These are phyloP conservation scores for Odontesthes bonariensis DNA, from an alignment of 2,113 vertebrate species.

Conservation along the genomic window DNA sequence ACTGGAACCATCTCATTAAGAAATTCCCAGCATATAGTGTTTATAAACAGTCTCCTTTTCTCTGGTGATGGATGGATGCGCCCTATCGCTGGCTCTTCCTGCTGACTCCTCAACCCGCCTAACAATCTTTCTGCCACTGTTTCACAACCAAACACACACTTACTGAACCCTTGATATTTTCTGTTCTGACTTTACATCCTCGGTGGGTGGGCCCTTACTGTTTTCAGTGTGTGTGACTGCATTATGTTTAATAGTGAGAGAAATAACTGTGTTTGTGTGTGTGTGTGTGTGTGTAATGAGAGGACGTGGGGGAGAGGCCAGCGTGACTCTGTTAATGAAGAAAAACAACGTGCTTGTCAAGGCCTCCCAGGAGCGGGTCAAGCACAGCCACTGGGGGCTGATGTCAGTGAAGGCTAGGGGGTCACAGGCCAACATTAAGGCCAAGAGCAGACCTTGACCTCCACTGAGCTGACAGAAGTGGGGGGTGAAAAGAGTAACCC, in stretches of 20 bases:
- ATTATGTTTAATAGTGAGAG: constrained; percentile 42
- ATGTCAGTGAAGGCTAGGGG: constrained; percentile 34
- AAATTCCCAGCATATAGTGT: constrained; percentile 81
- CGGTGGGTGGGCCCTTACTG: constrained; percentile 79
- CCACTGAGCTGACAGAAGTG: constrained; percentile 1
- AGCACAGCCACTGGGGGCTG: constrained; percentile 19
- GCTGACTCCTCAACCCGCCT: constrained; percentile 59
- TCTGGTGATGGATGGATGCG: constrained; percentile 78
- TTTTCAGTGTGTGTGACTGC: constrained; percentile 41
- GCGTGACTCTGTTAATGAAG: constrained; percentile 77
- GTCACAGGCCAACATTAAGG: constrained; percentile 54
- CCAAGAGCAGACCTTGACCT: constrained; percentile 50
- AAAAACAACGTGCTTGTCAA: constrained; percentile 71
- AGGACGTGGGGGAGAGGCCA: constrained; percentile 57
- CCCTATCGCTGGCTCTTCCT: constrained; percentile 78
- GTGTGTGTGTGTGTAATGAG: constrained; percentile 24
- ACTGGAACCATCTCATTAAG: constrained; percentile 79
- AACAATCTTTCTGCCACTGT: constrained; percentile 71
- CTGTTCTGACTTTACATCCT: constrained; percentile 59
- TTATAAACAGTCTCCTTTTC: constrained; percentile 83
- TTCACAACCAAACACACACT: constrained; percentile 72
- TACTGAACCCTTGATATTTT: constrained; percentile 34
- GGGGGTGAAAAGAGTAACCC: constrained; percentile 5
- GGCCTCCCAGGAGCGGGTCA: constrained; percentile 74
- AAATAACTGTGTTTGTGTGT: constrained; percentile 28